Conservation (phyloP, 2,888 invertebrate genomes). For the Tinea trinotella region DNA sequence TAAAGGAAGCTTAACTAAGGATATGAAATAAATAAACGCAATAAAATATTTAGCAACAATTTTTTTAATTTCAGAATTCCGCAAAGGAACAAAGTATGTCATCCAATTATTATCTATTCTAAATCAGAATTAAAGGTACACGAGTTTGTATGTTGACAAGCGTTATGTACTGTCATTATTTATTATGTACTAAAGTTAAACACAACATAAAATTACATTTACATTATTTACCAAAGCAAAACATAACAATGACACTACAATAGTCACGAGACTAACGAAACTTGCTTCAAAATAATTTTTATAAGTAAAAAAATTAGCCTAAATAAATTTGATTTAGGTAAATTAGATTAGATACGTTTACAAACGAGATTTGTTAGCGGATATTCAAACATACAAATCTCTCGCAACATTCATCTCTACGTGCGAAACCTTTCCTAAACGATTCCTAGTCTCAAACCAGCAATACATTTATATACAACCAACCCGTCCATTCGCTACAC, state of each 20-base stretch:
- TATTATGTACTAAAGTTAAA: conserved; percentile 11
- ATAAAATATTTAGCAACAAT: conserved; percentile 66
- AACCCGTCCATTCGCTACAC: conserved; percentile 52
- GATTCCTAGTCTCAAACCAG: conserved; percentile 7
- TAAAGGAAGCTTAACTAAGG: neutral
- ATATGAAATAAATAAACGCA: neutral
- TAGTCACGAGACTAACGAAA: conserved; percentile 5
- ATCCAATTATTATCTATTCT: conserved; percentile 64
- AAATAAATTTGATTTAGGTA: neutral
- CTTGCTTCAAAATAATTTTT: neutral
- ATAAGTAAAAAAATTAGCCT: neutral
- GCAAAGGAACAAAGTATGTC: conserved; percentile 64
- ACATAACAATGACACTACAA: conserved; percentile 9
- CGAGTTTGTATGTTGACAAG: conserved; percentile 6
- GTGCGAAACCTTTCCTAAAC: conserved; percentile 9
- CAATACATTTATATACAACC: conserved; percentile 48
- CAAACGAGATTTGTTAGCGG: neutral
- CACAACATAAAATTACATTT: conserved; percentile 11
- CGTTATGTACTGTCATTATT: conserved; percentile 3
- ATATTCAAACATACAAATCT: neutral
- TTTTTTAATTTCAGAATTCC: conserved; percentile 73
- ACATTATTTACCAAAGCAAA: conserved; percentile 5
- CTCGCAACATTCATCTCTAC: neutral
- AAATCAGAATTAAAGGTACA: conserved; percentile 32
- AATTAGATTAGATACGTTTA: neutral